Conservation (phyloP, 2,113 vertebrate species). For the Myiopsitta monachus region DNA sequence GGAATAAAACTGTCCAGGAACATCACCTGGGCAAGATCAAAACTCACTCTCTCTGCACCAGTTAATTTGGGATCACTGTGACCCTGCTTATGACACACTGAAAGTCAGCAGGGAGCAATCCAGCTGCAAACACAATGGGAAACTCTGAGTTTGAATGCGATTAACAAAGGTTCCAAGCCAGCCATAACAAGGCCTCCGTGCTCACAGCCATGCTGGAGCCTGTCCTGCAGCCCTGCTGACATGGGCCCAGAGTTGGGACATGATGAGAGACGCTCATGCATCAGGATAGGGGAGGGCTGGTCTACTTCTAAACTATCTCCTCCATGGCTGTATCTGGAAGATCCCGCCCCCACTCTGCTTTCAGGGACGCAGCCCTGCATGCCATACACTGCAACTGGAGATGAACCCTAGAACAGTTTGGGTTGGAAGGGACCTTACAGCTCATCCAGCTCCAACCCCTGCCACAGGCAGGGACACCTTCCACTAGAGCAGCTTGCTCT, state of each 20-base stretch:
- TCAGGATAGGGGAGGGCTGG: neutral
- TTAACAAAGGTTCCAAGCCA: neutral
- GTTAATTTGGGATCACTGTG: neutral
- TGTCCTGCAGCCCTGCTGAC: neutral
- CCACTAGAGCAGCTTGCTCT: neutral
- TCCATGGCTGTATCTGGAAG: neutral
- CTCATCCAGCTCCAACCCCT: fast-evolving
- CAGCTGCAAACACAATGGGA: neutral
- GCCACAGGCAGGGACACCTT: neutral
- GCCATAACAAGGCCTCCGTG: neutral
- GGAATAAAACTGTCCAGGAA: neutral
- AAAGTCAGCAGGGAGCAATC: neutral
- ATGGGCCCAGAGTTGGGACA: neutral
- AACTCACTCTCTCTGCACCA: neutral
- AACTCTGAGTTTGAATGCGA: neutral
- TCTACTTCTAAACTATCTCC: neutral
- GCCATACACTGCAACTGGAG: neutral
- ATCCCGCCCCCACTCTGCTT: neutral
- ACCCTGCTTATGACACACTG: neutral
- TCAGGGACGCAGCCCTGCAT: neutral
- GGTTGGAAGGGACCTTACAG: neutral
- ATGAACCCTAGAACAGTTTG: neutral
- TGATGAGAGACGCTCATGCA: too few relatives aligned
- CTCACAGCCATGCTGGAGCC: fast-evolving
- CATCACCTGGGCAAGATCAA: neutral